Evolutionary conservation across 2,888 invertebrate species (phyloP), one percentile per base, ranked within the genome.

Genomic region (Campopleginae sp.): DNA sequence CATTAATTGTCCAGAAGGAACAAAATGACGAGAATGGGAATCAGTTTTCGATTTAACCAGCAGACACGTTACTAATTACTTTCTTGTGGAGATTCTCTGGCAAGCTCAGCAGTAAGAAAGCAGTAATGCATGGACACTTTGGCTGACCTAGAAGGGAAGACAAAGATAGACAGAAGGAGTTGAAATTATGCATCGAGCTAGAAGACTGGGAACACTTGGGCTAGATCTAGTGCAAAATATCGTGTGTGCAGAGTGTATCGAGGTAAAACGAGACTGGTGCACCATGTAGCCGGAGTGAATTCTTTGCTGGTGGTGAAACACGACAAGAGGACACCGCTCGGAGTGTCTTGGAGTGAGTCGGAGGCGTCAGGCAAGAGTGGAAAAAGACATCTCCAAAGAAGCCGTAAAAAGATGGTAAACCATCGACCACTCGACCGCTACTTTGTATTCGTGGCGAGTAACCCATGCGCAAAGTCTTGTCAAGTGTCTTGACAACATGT

Each of bases 391-490:
- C 85, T 81, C 58, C 84, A 58, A 65, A 68, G 65, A 70, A 74
- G 75, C 54, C 63, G 84, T 82, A 87, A 80, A 86, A 87, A 82
- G 75, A 72, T 10, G 42, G 42, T n/a, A 54, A 42, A 74, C 78
- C 48, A 10, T 31, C 19, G 42, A n/a, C 33, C 61, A 72, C 82
- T 82, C 78, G 82, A 84, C 68, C 75, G 79, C 86, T 84, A 86
- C 87, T 88, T 88, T 86, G 87, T 88, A 88, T 88, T 88, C 86
- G 82, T 44, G 38, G 44, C 46, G 78, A 80, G 85, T 82, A 68
- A 85, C 81, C 61, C 33, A 70, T 82, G 80, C 83, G 83, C 86
- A 79, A 86, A 88, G 88, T 87, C 88, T 86, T 81, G 85, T 85
- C 85, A 84, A 87, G 87, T 88, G 86, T 86, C 86, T 84, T 81